Conservation (phyloP, 2,888 invertebrate species). For the Lordiphosa fenestrarum region DNA sequence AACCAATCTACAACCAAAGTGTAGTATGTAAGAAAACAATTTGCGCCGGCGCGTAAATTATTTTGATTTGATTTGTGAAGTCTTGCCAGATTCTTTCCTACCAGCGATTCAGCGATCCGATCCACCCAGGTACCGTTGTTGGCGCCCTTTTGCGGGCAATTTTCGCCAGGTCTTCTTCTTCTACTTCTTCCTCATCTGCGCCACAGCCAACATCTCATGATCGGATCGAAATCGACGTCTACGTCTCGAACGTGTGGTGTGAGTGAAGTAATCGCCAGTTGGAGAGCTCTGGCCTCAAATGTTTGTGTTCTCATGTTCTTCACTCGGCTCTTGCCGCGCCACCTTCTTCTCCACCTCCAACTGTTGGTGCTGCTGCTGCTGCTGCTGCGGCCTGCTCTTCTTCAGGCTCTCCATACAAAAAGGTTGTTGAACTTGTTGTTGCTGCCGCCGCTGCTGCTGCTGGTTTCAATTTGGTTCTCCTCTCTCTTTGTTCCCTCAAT, state of each 20-base stretch:
- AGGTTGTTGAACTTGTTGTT: constrained; percentile 65
- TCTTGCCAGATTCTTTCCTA: constrained; percentile 25
- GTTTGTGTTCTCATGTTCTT: constrained; percentile 21
- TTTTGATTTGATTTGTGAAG: constrained; percentile 70
- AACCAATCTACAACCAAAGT: constrained; percentile 12
- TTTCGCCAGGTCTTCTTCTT: constrained; percentile 45
- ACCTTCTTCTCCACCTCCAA: not conserved
- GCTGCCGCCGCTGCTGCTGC: constrained; percentile 24
- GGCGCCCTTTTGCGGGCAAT: constrained; percentile 65
- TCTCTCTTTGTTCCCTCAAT: constrained; percentile 61
- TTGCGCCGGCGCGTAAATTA: constrained; percentile 56
- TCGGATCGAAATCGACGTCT: constrained; percentile 46
- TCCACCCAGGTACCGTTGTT: constrained; percentile 40
- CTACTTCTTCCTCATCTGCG: constrained; percentile 6
- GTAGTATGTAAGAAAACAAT: constrained; percentile 43
- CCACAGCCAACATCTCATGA: constrained; percentile 30
- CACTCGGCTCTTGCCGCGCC: not conserved
- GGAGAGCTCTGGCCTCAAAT: constrained; percentile 54
- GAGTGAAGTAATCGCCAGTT: constrained; percentile 69
- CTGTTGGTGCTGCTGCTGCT: constrained; percentile 3
- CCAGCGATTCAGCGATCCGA: not conserved
- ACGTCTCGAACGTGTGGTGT: constrained; percentile 33
- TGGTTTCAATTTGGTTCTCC: constrained; percentile 37
- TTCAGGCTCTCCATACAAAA: constrained; percentile 25
- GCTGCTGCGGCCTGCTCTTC: constrained; percentile 18